Base-by-base conservation (phyloP, 2,888 invertebrate species). In the Villa cingulata region DNA sequence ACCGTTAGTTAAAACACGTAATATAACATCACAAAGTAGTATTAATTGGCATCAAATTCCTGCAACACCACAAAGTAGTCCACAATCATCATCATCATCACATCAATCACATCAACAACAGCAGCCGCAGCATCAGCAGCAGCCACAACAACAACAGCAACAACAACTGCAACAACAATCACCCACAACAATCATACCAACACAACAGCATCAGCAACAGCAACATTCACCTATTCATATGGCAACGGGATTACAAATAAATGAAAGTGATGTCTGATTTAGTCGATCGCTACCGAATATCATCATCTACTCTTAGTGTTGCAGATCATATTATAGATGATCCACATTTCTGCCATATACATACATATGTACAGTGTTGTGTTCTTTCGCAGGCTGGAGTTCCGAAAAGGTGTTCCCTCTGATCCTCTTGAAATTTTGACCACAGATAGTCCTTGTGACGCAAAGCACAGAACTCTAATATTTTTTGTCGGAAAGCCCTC, bases 1-100 rank as follows among this genome's bases (percentile, higher is more conserved):
- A 50, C 88, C 87, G 10, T 72, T 90, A 46, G 73, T 82, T 44
- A 89, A 88, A 67, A 85, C 86, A 58, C 76, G 86, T 43, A 83
- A 86, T 62, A 79, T 86, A 41, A 77, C 75, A 58, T 75, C 79
- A 51, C 68, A 69, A 58, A 67, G 62, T 56, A 69, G 69, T 57
- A 64, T 69, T 53, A 66, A 64, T 54, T 68, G 64, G 64, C 64
- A 65, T 53, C 66, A 64, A 56, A 62, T 59, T 55, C 62, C 64
- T 27, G 60, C 63, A 32, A 61, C 42, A 32, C 37, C 64, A 49
- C 60, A 66, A 46, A 59, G 62, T 40, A 62, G 62, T 47, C 57
- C 62, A 41, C 62, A 61, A 53, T 59, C 59, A 16, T 59, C 60
- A 52, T 50, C 53, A 54, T 37, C 53, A 48, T 40, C 53, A 34